Conservation (phyloP, 1,140 invertebrate genomes). For the Idris sp. region DNA sequence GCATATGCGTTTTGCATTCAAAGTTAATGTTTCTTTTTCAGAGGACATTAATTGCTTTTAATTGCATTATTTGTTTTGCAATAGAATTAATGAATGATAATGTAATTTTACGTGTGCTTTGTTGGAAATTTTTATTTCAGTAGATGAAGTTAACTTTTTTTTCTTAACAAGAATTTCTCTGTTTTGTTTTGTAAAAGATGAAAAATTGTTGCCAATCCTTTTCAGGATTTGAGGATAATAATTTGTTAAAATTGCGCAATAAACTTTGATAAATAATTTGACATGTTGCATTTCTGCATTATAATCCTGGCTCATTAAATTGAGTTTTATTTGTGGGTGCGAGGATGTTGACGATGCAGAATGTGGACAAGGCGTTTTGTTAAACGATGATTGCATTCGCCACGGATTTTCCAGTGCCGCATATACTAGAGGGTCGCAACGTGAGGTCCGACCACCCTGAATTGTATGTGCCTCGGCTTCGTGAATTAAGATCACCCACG, state of each 20-base stretch:
- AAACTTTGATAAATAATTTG: slow-evolving; percentile 35
- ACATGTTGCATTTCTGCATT: slow-evolving; percentile 24
- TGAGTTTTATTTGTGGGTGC: slow-evolving; percentile 44
- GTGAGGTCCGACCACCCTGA: slow-evolving; percentile 54
- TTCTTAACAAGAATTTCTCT: no score
- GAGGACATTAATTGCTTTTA: slow-evolving; percentile 3
- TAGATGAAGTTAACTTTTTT: no score
- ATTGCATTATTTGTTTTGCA: slow-evolving; percentile 12
- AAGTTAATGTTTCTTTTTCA: background rate
- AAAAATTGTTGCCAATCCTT: no score
- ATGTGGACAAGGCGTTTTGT: slow-evolving; percentile 46
- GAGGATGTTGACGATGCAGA: slow-evolving; percentile 40
- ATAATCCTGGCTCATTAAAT: slow-evolving; percentile 44
- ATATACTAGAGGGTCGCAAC: slow-evolving; percentile 48
- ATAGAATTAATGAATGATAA: background rate
- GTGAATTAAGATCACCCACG: slow-evolving; percentile 70
- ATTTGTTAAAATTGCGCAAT: slow-evolving; percentile 6
- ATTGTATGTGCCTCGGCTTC: slow-evolving; percentile 60
- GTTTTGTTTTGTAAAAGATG: no score
- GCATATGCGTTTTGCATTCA: slow-evolving; percentile 8
- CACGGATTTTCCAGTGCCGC: slow-evolving; percentile 66
- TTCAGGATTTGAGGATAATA: no score
- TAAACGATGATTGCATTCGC: slow-evolving; percentile 69
- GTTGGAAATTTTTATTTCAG: no score
- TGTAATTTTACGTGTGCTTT: slow-evolving; percentile 6